Evolutionary conservation across 2,113 vertebrate species (phyloP).

Genomic region (Balaenoptera acutorostrata): DNA sequence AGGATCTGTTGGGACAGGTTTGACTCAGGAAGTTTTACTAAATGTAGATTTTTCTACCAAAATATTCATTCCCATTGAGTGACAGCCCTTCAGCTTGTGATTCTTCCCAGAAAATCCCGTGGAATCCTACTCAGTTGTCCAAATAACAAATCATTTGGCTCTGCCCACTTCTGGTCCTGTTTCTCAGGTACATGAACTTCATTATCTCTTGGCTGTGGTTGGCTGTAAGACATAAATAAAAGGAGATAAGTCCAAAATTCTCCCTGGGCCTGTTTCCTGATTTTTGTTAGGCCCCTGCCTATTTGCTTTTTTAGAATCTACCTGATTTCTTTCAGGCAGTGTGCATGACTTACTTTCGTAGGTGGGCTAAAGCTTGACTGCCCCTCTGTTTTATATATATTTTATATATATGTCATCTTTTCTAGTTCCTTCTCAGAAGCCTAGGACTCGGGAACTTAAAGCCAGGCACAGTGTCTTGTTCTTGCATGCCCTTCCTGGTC

Average conservation of each 20-base stretch:
- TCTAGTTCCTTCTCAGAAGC: background rate
- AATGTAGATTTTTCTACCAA: background rate
- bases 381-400: background rate
- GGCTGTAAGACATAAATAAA: background rate
- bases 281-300: background rate
- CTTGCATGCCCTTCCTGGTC: background rate
- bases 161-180: background rate
- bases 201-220: background rate
- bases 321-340: background rate
- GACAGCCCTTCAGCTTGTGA: background rate
- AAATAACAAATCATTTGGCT: background rate
- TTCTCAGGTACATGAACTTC: background rate
- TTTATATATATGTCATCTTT: background rate
- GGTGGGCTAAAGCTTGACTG: background rate
- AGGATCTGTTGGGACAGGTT: background rate
- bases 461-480: fast-evolving
- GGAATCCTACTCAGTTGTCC: background rate
- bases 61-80: background rate
- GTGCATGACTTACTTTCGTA: background rate
- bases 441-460: background rate
- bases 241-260: background rate
- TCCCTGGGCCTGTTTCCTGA: background rate
- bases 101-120: background rate
- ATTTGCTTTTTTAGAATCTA: background rate
- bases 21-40: background rate